These are phyloP conservation scores for Tigriopus japonicus DNA, from an alignment of 1,140 invertebrate species.

Conservation along the genomic window DNA sequence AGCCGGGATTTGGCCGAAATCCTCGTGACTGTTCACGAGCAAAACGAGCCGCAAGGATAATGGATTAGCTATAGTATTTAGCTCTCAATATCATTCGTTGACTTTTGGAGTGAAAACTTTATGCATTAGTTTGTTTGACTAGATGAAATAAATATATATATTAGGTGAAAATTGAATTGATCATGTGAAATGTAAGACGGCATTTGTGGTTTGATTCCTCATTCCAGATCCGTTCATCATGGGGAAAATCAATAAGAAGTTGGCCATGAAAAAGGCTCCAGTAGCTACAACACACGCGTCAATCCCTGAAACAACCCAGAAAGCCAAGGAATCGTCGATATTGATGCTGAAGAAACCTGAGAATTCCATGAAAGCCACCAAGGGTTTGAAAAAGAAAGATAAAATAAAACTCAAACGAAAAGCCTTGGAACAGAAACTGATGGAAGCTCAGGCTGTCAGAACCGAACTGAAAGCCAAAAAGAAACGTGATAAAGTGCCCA, in stretches of 20 bases:
- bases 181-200: neutral
- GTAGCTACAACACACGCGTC: neutral
- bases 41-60: neutral
- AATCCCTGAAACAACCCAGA: neutral
- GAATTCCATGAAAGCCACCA: neutral
- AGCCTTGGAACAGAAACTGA: neutral
- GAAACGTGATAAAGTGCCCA: neutral
- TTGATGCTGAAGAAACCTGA: neutral
- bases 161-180: neutral
- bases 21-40: neutral
- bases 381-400: conserved; percentile 2
- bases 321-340: neutral
- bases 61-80: neutral
- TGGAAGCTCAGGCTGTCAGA: neutral
- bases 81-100: neutral
- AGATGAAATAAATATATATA: neutral
- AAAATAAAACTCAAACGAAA: neutral
- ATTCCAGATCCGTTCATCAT: neutral
- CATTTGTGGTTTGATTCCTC: neutral
- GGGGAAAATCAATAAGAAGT: conserved; percentile 6
- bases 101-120: neutral
- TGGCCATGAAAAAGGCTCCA: neutral
- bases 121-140: neutral
- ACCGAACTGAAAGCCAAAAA: neutral
- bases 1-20: neutral